Conservation (phyloP, 1,140 invertebrate species). For the Drosophila cardini region DNA sequence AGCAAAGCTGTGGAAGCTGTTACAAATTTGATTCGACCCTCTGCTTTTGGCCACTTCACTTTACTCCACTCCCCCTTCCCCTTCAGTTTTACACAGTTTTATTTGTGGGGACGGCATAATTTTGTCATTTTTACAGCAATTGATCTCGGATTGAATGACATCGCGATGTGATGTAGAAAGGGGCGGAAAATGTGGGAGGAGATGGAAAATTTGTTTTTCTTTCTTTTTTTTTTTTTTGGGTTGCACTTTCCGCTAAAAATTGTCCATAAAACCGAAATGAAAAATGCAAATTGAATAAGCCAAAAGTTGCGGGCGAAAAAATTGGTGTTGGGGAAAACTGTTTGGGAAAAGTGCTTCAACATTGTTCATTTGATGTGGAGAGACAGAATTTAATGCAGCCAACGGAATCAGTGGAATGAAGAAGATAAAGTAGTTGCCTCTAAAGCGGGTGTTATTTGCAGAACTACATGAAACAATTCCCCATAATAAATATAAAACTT, state of each 20-base stretch:
- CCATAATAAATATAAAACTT: slow-evolving; percentile 74
- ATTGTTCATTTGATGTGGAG: slow-evolving; percentile 36
- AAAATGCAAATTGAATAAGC: slow-evolving; percentile 73
- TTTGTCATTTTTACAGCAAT: slow-evolving; percentile 82
- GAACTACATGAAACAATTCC: slow-evolving; percentile 45
- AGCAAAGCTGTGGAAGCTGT: slow-evolving; percentile 49
- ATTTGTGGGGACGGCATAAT: slow-evolving; percentile 55
- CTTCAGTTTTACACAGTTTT: background rate
- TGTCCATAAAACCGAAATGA: slow-evolving; percentile 68
- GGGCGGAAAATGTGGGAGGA: background rate
- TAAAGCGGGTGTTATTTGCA: slow-evolving; percentile 41
- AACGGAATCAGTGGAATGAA: no score
- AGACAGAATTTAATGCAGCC: slow-evolving; percentile 33
- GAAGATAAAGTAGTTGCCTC: background rate
- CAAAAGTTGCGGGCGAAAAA: background rate
- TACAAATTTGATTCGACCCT: slow-evolving; percentile 46
- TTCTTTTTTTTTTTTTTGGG: slow-evolving; percentile 25
- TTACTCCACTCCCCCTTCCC: background rate
- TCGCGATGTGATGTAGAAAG: slow-evolving; percentile 18
- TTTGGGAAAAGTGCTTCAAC: background rate
- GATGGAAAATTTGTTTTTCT: slow-evolving; percentile 44
- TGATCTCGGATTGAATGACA: slow-evolving; percentile 79
- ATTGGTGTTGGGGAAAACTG: background rate
- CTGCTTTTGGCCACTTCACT: background rate
- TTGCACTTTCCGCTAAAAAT: slow-evolving; percentile 42